Conservation (phyloP, 2,797 vertebrate species). For the Varecia variegata region DNA sequence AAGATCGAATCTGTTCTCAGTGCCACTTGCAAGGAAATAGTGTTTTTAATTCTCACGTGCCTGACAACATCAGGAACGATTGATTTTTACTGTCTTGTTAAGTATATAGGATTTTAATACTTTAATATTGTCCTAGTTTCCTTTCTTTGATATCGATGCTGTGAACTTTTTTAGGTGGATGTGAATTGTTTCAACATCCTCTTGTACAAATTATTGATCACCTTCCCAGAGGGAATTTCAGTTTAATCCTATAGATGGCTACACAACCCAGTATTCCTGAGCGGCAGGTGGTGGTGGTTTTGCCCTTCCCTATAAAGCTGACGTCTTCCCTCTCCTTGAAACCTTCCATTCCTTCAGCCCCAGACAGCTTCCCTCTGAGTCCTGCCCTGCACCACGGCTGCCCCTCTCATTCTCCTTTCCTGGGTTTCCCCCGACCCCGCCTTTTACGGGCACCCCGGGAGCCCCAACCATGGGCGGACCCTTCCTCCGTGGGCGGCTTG, state of each 20-base stretch:
- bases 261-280: accelerated
- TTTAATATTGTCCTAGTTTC: not conserved
- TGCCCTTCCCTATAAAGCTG: not conserved
- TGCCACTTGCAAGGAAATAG: not conserved
- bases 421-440: not conserved
- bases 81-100: too few species aligned
- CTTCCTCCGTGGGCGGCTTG: not conserved
- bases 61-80: not conserved
- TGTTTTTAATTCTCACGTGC: not conserved
- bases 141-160: not conserved
- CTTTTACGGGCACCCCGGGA: accelerated
- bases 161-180: not conserved
- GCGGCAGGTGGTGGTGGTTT: not conserved
- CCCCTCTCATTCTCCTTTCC: not conserved
- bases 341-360: not conserved
- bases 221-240: not conserved
- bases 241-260: too few species aligned
- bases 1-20: not conserved
- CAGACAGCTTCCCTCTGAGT: accelerated
- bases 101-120: not conserved
- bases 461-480: accelerated
- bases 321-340: not conserved
- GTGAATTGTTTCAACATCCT: not conserved
- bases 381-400: not conserved
- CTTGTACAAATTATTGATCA: not conserved